These are phyloP conservation scores for Erythrolamprus reginae DNA, from an alignment of 2,113 vertebrate species.

Conservation along the genomic window DNA sequence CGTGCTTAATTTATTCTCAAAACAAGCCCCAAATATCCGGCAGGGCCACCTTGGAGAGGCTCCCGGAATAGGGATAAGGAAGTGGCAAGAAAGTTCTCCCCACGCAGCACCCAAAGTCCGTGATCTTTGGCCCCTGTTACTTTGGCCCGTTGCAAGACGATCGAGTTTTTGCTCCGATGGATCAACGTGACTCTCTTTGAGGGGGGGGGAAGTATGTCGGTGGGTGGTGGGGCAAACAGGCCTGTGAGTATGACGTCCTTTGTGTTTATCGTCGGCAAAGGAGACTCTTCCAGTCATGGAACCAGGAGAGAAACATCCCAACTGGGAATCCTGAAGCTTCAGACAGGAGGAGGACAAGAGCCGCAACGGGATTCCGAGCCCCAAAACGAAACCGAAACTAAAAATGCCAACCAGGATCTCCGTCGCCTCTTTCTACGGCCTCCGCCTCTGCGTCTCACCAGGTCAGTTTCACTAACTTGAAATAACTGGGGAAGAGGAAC, in stretches of 20 bases:
- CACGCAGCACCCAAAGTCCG: background rate
- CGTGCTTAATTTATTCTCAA: background rate
- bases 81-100: background rate
- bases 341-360: too few species aligned
- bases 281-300: background rate
- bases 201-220: background rate
- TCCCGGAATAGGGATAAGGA: background rate
- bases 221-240: accelerated
- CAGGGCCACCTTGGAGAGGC: background rate
- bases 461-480: background rate
- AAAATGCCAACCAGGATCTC: background rate
- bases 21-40: background rate
- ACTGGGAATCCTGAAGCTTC: background rate
- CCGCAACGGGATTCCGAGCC: background rate
- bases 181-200: background rate
- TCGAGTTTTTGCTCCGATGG: background rate
- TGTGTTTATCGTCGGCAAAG: background rate
- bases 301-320: background rate
- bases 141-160: background rate
- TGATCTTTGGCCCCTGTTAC: background rate
- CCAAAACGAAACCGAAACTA: too few species aligned
- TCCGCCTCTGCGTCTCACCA: background rate
- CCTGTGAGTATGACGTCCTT: background rate
- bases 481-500: conserved; percentile 4
- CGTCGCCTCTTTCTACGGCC: background rate